Conservation (phyloP, 2,113 vertebrate species). For the Malurus alboscapulatus region DNA sequence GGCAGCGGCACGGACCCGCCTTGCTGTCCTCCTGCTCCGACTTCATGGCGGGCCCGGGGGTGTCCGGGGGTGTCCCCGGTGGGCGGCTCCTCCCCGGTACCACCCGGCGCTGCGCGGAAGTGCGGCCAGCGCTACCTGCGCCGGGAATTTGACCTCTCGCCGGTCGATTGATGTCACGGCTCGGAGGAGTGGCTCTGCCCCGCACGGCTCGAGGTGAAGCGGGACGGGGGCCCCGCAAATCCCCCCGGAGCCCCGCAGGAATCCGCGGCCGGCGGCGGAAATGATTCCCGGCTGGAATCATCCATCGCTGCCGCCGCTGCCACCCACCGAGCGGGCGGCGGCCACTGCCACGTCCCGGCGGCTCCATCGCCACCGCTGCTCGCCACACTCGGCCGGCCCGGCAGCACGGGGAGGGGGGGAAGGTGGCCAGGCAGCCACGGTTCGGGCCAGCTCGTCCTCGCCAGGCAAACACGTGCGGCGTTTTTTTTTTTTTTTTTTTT, state of each 20-base stretch:
- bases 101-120: conserved; percentile 48
- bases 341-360: fast-evolving
- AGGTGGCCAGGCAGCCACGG: not conserved
- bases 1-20: conserved; percentile 68
- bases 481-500: too few relatives aligned
- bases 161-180: conserved; percentile 55
- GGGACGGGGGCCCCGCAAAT: not conserved
- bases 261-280: conserved; percentile 14
- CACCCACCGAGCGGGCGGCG: not conserved
- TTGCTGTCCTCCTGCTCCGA: conserved; percentile 75
- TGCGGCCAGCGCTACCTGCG: conserved; percentile 60
- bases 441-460: not conserved
- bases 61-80: not conserved
- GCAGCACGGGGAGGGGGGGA: not conserved
- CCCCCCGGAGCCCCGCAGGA: not conserved
- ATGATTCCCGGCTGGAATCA: not conserved
- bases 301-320: not conserved
- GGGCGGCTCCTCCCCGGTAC: conserved; percentile 11
- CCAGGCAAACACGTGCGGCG: fast-evolving
- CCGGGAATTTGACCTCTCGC: conserved; percentile 67
- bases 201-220: not conserved
- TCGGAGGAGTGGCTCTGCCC: conserved; percentile 31
- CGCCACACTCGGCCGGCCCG: fast-evolving
- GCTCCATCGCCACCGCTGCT: fast-evolving
- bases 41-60: conserved; percentile 43